phyloP scores from a whole-genome alignment of 2,888 invertebrate species.

The Andrena flavipes region DNA sequence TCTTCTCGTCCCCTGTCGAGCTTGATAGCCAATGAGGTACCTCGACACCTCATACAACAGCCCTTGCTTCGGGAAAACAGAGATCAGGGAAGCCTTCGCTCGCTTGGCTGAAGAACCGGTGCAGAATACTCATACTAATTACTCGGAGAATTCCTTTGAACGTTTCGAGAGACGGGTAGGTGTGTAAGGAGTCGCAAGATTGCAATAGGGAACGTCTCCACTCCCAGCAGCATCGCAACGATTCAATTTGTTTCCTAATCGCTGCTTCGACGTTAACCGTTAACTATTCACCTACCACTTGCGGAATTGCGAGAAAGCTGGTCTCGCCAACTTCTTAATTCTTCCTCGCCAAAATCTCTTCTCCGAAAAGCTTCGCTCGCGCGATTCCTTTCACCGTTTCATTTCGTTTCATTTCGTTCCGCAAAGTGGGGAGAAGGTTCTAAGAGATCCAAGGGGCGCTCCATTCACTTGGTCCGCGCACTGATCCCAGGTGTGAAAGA shows the following conservation, averaged over 20 bases:
- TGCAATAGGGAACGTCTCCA: background rate
- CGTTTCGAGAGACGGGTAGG: slow-evolving; percentile 18
- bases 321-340: slow-evolving; percentile 13
- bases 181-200: slow-evolving; percentile 4
- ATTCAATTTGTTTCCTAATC: slow-evolving; percentile 30
- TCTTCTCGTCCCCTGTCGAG: slow-evolving; percentile 3
- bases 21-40: slow-evolving; percentile 49
- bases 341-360: background rate
- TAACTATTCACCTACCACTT: background rate
- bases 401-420: slow-evolving; percentile 11
- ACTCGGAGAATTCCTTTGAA: slow-evolving; percentile 50
- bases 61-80: background rate
- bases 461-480: background rate
- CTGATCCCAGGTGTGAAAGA: background rate
- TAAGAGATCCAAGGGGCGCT: background rate
- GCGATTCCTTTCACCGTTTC: slow-evolving; percentile 7
- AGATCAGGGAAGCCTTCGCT: background rate
- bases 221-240: background rate
- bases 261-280: slow-evolving; percentile 1
- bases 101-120: slow-evolving; percentile 44
- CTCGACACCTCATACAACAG: slow-evolving; percentile 23
- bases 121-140: slow-evolving; percentile 57
- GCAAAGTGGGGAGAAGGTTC: background rate
- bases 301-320: background rate
- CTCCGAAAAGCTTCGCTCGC: background rate